Evolutionary conservation across 2,888 invertebrate species (phyloP).

Genomic region (Oxyscelio sp.): DNA sequence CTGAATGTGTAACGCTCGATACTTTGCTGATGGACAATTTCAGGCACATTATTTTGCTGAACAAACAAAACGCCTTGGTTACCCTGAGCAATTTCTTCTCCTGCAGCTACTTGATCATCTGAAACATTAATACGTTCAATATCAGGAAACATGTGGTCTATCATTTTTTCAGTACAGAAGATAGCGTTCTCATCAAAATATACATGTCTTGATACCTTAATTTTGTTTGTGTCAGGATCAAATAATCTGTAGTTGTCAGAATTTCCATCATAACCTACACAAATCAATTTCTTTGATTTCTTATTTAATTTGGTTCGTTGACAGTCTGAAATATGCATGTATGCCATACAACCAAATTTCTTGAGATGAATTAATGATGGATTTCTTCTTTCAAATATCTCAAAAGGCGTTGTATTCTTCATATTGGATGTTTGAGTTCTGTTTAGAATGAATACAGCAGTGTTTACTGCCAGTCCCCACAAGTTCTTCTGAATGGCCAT

Average conservation of each 20-base stretch:
- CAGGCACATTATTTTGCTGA: neutral
- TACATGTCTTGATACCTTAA: no score
- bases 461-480: no score
- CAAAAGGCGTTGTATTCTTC: conserved; percentile 35
- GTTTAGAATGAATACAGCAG: no score
- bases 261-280: conserved; percentile 67
- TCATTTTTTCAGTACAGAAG: no score
- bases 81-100: conserved; percentile 2
- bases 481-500: no score
- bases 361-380: conserved; percentile 36
- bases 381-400: conserved; percentile 33
- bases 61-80: neutral
- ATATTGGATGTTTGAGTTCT: no score
- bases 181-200: no score
- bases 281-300: conserved; percentile 46
- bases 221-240: conserved; percentile 37
- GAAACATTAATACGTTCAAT: no score
- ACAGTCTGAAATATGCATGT: conserved; percentile 57
- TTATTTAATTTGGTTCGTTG: conserved; percentile 25
- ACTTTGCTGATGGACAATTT: neutral
- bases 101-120: no score
- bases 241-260: conserved; percentile 48
- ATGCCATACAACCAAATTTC: conserved; percentile 49
- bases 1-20: neutral
- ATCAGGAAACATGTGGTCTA: no score